Evolutionary conservation across 1,140 invertebrate species (phyloP), one percentile per base, ranked within the genome.

Genomic region (Muscidifurax raptorellus): DNA sequence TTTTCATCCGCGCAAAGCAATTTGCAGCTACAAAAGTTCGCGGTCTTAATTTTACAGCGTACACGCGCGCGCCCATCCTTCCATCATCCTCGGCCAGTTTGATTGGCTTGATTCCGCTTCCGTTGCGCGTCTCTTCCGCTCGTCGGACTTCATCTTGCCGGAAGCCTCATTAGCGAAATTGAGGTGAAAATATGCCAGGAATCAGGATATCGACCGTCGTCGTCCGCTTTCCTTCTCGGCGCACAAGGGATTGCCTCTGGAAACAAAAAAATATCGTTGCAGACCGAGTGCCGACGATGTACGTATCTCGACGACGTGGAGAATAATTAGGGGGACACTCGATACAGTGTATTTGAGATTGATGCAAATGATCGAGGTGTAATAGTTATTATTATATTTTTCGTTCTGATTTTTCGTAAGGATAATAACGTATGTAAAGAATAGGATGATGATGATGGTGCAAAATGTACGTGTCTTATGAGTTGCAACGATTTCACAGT

Each of bases 111-210:
- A 52, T 76, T 72, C 40, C 44, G 25, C 75, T 47, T 76, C n/a
- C 36, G 75, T 22, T 32, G 12, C 13, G 47, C 18, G 13, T 52
- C 28, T 71, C 47, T 76, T 80, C 52, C 71, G 27, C 80, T 80
- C 13, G 80, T 81, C 66, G 27, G 28, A 28, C 25, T 80, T 22
- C 52, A n/a, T 22, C 18, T 59, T 40, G 32, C 44, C 75, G 67
- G 52, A 71, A 72, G 64, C 59, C 66, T 83, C 75, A 59, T 78
- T 66, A 71, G 40, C 27, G 64, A 83, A 32, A 78, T 69, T 72
- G 59, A 78, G 66, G 64, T 78, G 66, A 83, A 83, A 83, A 78
- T 71, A 76, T 78, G 75, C 36, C 36, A 22, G 32, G 44, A 59
- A 52, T 77, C 25, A 36, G 72, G 72, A 74, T 32, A 74, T 74